Evolutionary conservation across 2,113 vertebrate genomes (phyloP).

Genomic region (Shinisaurus crocodilurus): DNA sequence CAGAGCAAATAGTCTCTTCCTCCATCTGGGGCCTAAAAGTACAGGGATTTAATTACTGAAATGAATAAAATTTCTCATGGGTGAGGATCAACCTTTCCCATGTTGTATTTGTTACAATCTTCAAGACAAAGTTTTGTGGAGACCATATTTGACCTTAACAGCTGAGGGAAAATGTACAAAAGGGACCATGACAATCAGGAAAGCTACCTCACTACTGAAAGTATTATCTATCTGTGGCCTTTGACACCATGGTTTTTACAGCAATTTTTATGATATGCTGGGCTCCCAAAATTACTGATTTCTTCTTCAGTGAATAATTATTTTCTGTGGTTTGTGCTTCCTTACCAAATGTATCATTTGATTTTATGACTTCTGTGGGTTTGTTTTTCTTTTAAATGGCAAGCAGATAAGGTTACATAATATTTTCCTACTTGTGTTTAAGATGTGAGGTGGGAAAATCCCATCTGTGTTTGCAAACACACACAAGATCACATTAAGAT

Average conservation of each 20-base stretch:
- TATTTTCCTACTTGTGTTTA: constrained; percentile 21
- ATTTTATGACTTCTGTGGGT: neutral
- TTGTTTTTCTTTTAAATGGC: constrained; percentile 31
- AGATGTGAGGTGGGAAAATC: constrained; percentile 53
- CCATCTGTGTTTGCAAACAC: constrained; percentile 50
- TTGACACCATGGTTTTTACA: neutral
- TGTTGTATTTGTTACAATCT: neutral
- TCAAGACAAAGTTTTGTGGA: neutral
- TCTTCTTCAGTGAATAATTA: constrained; percentile 6
- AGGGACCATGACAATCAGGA: neutral
- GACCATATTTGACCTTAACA: neutral
- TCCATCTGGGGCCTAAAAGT: neutral
- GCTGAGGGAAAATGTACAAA: neutral
- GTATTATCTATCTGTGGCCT: neutral
- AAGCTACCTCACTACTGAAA: too few species aligned
- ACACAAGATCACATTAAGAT: constrained; percentile 28
- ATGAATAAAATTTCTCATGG: neutral
- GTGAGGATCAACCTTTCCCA: neutral
- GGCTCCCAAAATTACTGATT: neutral
- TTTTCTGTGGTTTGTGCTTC: constrained; percentile 6
- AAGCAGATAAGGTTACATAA: constrained; percentile 42
- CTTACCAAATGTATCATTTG: neutral
- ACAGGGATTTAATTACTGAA: neutral
- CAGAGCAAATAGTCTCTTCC: neutral
- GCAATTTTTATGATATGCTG: neutral